Percentiles rank a stretch among this genome's conserved stretches.
Evolutionary conservation across 1,140 invertebrate genomes (phyloP).

Genomic region (Ostrea denselamellosa): DNA sequence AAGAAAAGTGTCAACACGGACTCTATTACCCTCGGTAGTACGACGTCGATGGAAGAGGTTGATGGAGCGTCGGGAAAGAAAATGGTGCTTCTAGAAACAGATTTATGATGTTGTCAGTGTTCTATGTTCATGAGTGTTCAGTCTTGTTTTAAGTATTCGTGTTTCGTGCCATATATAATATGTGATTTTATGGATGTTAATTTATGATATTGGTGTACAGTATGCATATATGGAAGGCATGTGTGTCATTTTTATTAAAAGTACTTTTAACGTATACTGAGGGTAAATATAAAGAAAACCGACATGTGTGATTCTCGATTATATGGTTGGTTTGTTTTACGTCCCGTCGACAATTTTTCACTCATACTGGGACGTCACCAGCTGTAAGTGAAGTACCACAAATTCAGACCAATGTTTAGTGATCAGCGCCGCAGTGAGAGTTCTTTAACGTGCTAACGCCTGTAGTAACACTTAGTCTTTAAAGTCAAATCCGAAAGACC

Average conservation of each 20-base stretch:
- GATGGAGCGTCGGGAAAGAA: conserved; percentile 8
- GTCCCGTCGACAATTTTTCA: too few relatives aligned
- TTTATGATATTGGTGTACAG: not conserved
- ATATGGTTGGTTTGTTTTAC: too few relatives aligned
- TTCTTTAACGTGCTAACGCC: too few relatives aligned
- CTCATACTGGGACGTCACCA: too few relatives aligned
- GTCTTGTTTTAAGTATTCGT: not conserved
- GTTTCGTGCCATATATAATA: conserved; percentile 10
- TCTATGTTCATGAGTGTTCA: not conserved
- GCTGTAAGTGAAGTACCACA: too few relatives aligned
- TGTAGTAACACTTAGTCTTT: too few relatives aligned
- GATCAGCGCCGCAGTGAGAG: too few relatives aligned
- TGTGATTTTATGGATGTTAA: conserved; percentile 3
- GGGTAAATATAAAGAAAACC: too few relatives aligned
- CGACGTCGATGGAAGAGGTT: not conserved
- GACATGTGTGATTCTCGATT: too few relatives aligned
- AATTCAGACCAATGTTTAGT: too few relatives aligned
- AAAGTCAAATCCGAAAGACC: too few relatives aligned
- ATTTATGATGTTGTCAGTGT: not conserved
- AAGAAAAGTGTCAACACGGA: not conserved
- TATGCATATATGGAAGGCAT: conserved; percentile 1
- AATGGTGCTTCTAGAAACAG: conserved; percentile 28
- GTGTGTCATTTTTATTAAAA: not conserved
- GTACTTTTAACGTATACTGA: not conserved
- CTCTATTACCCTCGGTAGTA: not conserved